Percentiles rank a stretch among this genome's conserved stretches.
Conservation (phyloP, 2,888 invertebrate species). For the Lasioglossum pauxillum region DNA sequence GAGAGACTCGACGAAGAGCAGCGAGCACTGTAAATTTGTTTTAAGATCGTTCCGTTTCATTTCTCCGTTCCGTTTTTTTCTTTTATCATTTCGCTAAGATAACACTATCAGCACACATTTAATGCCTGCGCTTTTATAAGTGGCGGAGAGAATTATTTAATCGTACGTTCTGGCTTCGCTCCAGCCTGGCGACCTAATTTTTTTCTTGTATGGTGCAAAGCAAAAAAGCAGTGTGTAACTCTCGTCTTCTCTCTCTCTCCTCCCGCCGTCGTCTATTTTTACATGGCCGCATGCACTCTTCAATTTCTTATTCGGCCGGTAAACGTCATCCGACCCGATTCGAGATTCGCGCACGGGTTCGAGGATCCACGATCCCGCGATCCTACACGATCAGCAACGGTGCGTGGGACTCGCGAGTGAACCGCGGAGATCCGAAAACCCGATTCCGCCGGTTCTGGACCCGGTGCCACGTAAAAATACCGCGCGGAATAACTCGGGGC, state of each 20-base stretch:
- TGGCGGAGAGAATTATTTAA: slow-evolving; percentile 83
- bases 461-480: slow-evolving; percentile 45
- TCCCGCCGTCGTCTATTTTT: slow-evolving; percentile 42
- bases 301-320: slow-evolving; percentile 34
- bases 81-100: slow-evolving; percentile 83
- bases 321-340: slow-evolving; percentile 31
- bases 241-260: neutral
- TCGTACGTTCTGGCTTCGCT: slow-evolving; percentile 82
- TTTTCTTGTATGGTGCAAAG: slow-evolving; percentile 74
- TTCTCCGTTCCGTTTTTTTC: slow-evolving; percentile 52
- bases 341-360: neutral
- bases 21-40: slow-evolving; percentile 80
- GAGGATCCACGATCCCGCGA: neutral
- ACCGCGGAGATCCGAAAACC: neutral
- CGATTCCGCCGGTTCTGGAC: neutral
- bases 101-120: slow-evolving; percentile 84
- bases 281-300: slow-evolving; percentile 48
- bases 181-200: slow-evolving; percentile 84
- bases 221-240: slow-evolving; percentile 47
- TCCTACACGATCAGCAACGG: neutral
- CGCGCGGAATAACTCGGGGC: slow-evolving; percentile 17
- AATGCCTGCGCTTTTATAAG: slow-evolving; percentile 84
- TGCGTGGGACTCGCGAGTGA: slow-evolving; percentile 15
- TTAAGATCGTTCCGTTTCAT: slow-evolving; percentile 71
- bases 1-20: slow-evolving; percentile 20